Conservation (phyloP, 1,140 invertebrate species). For the Ephestia elutella region DNA sequence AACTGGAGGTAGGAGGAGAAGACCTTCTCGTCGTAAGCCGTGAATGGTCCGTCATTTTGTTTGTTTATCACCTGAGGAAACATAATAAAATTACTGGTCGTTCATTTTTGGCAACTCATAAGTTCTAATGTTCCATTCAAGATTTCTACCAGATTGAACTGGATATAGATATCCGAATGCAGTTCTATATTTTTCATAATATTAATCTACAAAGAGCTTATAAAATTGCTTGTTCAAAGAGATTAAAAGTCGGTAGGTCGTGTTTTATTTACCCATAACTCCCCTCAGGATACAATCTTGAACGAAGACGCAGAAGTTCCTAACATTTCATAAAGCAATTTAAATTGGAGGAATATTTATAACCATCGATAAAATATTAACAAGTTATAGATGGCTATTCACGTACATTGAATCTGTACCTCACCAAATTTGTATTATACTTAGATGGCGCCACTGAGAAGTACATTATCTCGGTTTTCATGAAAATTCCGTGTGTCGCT, state of each 20-base stretch:
- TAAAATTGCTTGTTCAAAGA: background rate
- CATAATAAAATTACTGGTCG: too few relatives aligned
- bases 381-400: too few relatives aligned
- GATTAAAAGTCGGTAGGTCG: background rate
- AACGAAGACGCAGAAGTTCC: conserved; percentile 20
- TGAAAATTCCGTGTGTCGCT: too few relatives aligned
- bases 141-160: too few relatives aligned
- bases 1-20: conserved; percentile 96
- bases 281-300: conserved; percentile 1
- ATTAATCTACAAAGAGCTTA: background rate
- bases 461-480: too few relatives aligned
- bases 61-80: conserved; percentile 92
- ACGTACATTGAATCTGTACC: too few relatives aligned
- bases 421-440: too few relatives aligned
- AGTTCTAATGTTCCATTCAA: too few relatives aligned
- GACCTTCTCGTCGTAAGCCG: conserved; percentile 90
- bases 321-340: conserved; percentile 23
- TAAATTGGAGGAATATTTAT: conserved; percentile 20
- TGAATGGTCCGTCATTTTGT: conserved; percentile 85
- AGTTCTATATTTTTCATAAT: background rate
- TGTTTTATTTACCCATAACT: background rate
- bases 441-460: too few relatives aligned
- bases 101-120: too few relatives aligned
- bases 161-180: too few relatives aligned
- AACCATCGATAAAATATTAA: too few relatives aligned